phyloP scores from a whole-genome alignment of 2,888 invertebrate genomes.

The Beris morrisii region DNA sequence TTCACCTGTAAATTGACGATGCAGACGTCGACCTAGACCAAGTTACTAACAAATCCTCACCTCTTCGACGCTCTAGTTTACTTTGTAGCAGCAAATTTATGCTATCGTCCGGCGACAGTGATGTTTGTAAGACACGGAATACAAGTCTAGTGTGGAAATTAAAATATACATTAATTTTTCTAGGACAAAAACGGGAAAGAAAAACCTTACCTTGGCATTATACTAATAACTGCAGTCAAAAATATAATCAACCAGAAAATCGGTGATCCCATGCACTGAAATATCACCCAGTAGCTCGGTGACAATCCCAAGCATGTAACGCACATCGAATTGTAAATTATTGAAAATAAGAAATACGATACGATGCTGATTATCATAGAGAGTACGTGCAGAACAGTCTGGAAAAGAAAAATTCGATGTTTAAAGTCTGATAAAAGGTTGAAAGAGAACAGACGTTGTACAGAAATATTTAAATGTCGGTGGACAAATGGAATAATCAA shows the following conservation, averaged over 20 bases:
- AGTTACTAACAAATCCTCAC: slow-evolving; percentile 65
- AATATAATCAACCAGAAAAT: slow-evolving; percentile 81
- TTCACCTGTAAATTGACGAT: slow-evolving; percentile 64
- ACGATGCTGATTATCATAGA: slow-evolving; percentile 78
- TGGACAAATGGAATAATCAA: no score
- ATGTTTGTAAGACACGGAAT: slow-evolving; percentile 68
- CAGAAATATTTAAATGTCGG: no score
- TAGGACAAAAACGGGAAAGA: not conserved
- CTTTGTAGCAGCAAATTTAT: slow-evolving; percentile 68
- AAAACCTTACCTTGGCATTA: slow-evolving; percentile 75
- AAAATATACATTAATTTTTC: slow-evolving; percentile 4
- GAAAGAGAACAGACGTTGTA: no score
- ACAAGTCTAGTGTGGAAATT: slow-evolving; percentile 61
- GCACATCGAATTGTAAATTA: slow-evolving; percentile 81
- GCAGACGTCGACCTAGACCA: slow-evolving; percentile 65
- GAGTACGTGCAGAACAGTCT: slow-evolving; percentile 83
- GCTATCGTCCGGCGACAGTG: slow-evolving; percentile 74
- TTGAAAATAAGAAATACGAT: slow-evolving; percentile 80
- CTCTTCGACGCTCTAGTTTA: slow-evolving; percentile 61
- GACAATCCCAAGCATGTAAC: slow-evolving; percentile 80
- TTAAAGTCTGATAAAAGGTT: no score
- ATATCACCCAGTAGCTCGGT: slow-evolving; percentile 86
- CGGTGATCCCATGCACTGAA: slow-evolving; percentile 70
- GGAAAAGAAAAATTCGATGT: slow-evolving; percentile 48
- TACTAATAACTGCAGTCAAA: slow-evolving; percentile 74